Conservation (phyloP, 2,797 vertebrate genomes). For the Etheostoma perlongum region DNA sequence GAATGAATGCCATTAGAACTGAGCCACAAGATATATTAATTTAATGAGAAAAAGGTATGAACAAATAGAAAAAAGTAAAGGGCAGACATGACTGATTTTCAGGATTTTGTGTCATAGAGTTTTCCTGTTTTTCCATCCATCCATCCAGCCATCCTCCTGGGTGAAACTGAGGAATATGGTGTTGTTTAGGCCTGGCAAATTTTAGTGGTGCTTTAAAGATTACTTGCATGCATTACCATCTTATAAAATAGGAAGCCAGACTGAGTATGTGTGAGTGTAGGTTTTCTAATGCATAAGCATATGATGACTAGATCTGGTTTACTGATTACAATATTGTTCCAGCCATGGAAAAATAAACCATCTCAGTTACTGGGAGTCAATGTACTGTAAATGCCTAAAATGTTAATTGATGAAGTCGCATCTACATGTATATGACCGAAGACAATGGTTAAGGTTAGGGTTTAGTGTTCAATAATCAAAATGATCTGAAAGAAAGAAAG, state of each 20-base stretch:
- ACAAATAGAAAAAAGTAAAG: conserved; percentile 3
- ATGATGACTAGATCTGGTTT: not conserved
- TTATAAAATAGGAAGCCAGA: conserved; percentile 69
- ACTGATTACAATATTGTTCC: not conserved
- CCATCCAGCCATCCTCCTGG: conserved; percentile 54
- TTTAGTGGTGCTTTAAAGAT: conserved; percentile 72
- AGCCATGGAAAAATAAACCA: not conserved
- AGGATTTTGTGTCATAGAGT: not conserved
- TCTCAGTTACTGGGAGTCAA: not conserved
- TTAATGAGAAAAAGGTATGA: not conserved
- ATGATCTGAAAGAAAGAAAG: not conserved
- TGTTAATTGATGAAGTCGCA: not conserved
- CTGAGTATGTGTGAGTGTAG: not conserved
- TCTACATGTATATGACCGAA: not conserved
- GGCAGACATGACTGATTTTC: not conserved
- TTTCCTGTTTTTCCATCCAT: conserved; percentile 10
- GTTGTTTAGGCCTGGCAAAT: conserved; percentile 76
- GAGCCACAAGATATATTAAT: not conserved
- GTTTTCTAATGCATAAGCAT: not conserved
- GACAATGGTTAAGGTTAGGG: not conserved
- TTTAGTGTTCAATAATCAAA: not conserved
- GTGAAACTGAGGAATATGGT: conserved; percentile 72
- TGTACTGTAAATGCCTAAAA: not conserved
- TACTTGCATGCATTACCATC: conserved; percentile 70
- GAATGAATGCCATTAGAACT: too few species aligned